Evolutionary conservation across 2,888 invertebrate species (phyloP).

Genomic region (Carpatolechia fugitivella): DNA sequence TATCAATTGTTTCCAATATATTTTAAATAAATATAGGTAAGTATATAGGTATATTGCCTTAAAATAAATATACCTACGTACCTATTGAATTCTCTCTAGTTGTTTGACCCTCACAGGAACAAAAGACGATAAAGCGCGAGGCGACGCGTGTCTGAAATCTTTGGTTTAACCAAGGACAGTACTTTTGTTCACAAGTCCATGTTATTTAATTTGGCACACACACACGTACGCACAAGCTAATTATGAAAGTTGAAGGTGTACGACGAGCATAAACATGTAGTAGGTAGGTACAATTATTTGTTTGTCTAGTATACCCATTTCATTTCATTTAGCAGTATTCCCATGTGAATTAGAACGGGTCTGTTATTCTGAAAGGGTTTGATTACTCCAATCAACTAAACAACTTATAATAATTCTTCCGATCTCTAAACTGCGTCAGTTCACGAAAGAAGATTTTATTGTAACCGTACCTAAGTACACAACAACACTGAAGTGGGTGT

Average conservation of each 20-base stretch:
- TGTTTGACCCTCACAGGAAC: too few relatives aligned
- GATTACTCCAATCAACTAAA: slow-evolving; percentile 4
- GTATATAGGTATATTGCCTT: too few relatives aligned
- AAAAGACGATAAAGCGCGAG: not conserved
- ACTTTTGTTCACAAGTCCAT: slow-evolving; percentile 25
- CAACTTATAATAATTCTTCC: slow-evolving; percentile 1
- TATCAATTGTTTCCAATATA: too few relatives aligned
- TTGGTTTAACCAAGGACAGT: slow-evolving; percentile 37
- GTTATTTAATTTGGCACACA: not conserved
- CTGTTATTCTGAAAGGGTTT: slow-evolving; percentile 8
- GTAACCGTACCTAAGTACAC: too few relatives aligned
- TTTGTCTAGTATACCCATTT: too few relatives aligned
- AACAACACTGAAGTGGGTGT: not conserved
- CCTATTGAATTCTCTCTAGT: too few relatives aligned
- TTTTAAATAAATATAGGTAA: too few relatives aligned
- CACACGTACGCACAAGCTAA: not conserved
- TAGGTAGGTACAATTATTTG: too few relatives aligned
- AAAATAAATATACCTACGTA: too few relatives aligned
- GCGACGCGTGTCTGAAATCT: slow-evolving; percentile 47
- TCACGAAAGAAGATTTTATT: not conserved
- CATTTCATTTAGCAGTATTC: too few relatives aligned
- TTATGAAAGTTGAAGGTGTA: not conserved
- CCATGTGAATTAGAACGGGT: not conserved
- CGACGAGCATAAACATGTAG: too few relatives aligned
- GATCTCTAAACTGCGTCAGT: not conserved